phyloP scores from a whole-genome alignment of 2,113 vertebrate species.

The Galeopterus variegatus region DNA sequence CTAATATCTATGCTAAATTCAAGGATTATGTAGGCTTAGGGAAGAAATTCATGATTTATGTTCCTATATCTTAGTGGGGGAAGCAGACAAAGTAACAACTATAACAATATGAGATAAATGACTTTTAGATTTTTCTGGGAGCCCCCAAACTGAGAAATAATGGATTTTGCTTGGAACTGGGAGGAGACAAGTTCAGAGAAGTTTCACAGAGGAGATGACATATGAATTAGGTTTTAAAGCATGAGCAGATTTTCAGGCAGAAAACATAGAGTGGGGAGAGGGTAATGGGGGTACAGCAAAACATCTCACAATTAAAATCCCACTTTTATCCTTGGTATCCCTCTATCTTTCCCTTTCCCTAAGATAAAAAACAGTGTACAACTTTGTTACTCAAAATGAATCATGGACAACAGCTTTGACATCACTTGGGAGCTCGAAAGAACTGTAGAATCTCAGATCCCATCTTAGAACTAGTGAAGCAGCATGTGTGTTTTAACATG shows the following conservation, averaged over 20 bases:
- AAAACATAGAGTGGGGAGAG: not conserved
- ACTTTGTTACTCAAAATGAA: not conserved
- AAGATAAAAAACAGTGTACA: not conserved
- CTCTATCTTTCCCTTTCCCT: not conserved
- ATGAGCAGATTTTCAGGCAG: slow-evolving; percentile 2
- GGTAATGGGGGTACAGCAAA: not conserved
- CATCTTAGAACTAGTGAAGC: not conserved
- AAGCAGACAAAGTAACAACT: not conserved
- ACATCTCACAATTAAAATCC: not conserved
- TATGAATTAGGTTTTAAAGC: not conserved
- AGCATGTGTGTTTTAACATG: not conserved
- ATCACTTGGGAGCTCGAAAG: not conserved
- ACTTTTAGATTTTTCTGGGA: not conserved
- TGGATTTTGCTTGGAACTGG: not conserved
- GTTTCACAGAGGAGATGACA: not conserved
- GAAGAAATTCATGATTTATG: not conserved
- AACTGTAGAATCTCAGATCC: not conserved
- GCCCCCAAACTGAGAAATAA: not conserved
- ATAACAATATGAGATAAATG: not conserved
- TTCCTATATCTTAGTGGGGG: not conserved
- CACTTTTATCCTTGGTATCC: not conserved
- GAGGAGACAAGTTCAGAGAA: not conserved
- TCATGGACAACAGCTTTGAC: not conserved
- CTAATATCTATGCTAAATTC: slow-evolving; percentile 15
- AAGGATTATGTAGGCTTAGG: not conserved